Base-by-base conservation (phyloP, 64 coral and sea anemone genomes). In the Actinia equina region DNA sequence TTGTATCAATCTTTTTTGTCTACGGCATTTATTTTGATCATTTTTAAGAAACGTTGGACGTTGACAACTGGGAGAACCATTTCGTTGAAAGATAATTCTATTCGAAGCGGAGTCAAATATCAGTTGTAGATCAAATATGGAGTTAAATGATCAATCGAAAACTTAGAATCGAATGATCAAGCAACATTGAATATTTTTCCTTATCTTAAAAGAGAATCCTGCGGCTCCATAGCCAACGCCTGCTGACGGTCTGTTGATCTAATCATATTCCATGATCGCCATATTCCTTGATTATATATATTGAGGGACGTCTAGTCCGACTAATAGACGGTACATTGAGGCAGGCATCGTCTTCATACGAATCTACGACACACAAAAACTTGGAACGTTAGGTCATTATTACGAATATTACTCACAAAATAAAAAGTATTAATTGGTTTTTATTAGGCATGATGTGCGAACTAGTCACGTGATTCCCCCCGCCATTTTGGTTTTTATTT, bases 311-410 rank as follows among this genome's bases (percentile, higher is more conserved):
- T 95, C 97, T 53, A 99, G 85, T 19, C 97, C 93, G 62, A 99
- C 97, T 43, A 99, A 74, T 20, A 95, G 93, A 14, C 93, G 88
- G 82, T 99, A 99, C 90, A 99, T 95, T 4, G 97, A 92, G 51
- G 93, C 93, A 19, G 97, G 97, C 97, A 99, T 99, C 41, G 97
- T 99, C 83, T 99, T 99, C 93, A 99, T 99, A 49, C 97, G 97
- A 71, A 99, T 91, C 97, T 99, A 42, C 19, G 43, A 78, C 3
- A 84, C 63, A 30, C 8, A 16, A 30, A 74, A 41, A 16, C 25
- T 14, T 30, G n/a, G 81, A 6, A 17, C 16, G n/a, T 63, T 37
- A 42, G 63, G 15, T 44, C 85, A 37, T 37, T 37, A 37, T 1
- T 37, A 37, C 30, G 1, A 37, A 37, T 1, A 37, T 37, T 37